These are phyloP conservation scores for Nasonia vitripennis DNA, from an alignment of 1,140 invertebrate species.

Conservation along the genomic window DNA sequence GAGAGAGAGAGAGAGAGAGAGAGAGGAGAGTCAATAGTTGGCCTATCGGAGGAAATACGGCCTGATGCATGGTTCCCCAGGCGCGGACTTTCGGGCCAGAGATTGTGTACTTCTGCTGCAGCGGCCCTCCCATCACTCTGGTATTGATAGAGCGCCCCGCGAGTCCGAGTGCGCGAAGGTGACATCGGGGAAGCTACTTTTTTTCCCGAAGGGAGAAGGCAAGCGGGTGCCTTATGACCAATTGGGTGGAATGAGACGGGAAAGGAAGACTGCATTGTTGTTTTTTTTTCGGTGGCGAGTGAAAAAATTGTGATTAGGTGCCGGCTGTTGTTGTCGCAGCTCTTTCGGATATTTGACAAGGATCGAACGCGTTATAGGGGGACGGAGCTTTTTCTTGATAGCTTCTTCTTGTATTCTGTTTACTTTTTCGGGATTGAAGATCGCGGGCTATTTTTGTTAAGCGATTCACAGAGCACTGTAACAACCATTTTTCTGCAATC, in stretches of 20 bases:
- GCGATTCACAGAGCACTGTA: too few relatives aligned
- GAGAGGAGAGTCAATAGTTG: conserved; percentile 57
- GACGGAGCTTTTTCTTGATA: not conserved
- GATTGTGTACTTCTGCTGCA: not conserved
- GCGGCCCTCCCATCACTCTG: not conserved
- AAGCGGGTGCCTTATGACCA: too few relatives aligned
- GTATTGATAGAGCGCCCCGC: conserved; percentile 20
- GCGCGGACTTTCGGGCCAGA: conserved; percentile 40
- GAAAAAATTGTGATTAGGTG: conserved; percentile 4
- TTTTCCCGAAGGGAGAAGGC: not conserved
- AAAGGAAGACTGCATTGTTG: too few relatives aligned
- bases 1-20: conserved; percentile 4
- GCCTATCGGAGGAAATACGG: conserved; percentile 59
- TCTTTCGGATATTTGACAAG: not conserved
- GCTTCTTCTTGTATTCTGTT: not conserved
- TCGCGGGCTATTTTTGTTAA: too few relatives aligned
- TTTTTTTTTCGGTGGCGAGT: not conserved
- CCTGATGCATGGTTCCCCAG: conserved; percentile 64
- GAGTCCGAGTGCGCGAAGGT: not conserved
- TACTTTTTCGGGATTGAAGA: not conserved
- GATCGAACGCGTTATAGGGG: not conserved
- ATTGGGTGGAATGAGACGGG: not conserved
- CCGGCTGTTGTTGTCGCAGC: not conserved
- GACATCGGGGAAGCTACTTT: not conserved
- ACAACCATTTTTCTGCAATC: too few relatives aligned